Base-by-base conservation (phyloP, 1,140 invertebrate species). In the Formica exsecta region DNA sequence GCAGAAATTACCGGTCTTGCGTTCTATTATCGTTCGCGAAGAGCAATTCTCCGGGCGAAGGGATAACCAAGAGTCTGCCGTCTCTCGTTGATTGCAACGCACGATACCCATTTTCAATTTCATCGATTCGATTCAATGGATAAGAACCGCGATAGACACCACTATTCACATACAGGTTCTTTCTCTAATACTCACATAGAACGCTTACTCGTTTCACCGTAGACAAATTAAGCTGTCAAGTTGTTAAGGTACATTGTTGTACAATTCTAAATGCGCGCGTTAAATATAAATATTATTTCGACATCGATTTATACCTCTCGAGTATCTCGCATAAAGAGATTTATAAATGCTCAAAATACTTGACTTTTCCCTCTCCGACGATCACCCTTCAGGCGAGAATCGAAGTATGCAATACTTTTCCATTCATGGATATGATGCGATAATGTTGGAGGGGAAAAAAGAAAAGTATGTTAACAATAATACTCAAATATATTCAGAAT, bases 81-180 rank as follows among this genome's bases (percentile, higher is more conserved):
- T 76, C 3, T 11, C 44, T 51, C 16, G 48, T 87, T 91, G 88
- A 89, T 91, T 73, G 65, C 77, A 22, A 71, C 77, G 77, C 75
- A 73, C 83, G 88, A 71, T 89, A 90, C 73, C 88, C 77, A 76
- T 83, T 91, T 84, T 86, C 84, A 87, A 87, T 89, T 86, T 85
- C 87, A 84, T 51, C 36, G 25, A 54, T 54, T 73, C 76, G 76
- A 61, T 86, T 44, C 54, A 71, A 71, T 54, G 59, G 54, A 38
- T 19, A 51, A 57, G 83, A 68, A 66, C 48, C 68, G 75, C 83
- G 71, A 88, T 75, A 83, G 68, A 71, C 68, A 71, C 62, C n/a
- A 51, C 68, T 48, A 87, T 71, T 81, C 62, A 38, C 19, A 48
- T 5, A 16, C 51, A 16, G 36, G 32, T 22, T 19, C 29, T 57